These are phyloP conservation scores for Zosterops japonicus DNA, from an alignment of 2,113 vertebrate genomes.

Conservation along the genomic window DNA sequence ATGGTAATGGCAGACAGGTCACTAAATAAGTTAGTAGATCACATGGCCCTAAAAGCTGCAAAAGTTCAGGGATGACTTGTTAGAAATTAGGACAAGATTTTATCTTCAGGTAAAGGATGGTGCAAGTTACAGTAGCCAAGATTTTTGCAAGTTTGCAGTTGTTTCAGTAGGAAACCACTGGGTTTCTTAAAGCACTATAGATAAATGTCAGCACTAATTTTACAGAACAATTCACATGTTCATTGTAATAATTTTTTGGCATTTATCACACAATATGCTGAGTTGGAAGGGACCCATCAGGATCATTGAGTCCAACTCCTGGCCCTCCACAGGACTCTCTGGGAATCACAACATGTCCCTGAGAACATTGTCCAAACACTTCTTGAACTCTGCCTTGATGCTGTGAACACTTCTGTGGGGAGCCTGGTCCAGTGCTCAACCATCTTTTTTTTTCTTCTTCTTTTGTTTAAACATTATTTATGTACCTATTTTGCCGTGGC, in stretches of 20 bases:
- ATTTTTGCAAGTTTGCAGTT: not conserved
- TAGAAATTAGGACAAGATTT: not conserved
- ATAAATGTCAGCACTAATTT: not conserved
- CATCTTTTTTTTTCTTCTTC: too few species aligned
- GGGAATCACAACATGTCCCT: too few species aligned
- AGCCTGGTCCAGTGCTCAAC: not conserved
- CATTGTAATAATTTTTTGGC: not conserved
- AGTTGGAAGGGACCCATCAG: not conserved
- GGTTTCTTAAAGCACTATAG: not conserved
- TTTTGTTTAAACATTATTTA: not conserved
- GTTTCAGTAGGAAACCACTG: not conserved
- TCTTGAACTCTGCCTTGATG: not conserved
- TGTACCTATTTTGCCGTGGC: not conserved
- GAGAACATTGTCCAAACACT: not conserved
- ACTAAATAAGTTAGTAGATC: not conserved
- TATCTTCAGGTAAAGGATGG: not conserved
- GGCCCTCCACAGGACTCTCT: not conserved
- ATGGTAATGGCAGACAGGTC: not conserved
- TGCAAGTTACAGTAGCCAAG: not conserved
- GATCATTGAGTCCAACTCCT: not conserved
- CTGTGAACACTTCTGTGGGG: not conserved
- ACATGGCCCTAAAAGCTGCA: not conserved
- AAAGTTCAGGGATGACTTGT: not conserved
- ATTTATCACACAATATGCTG: not conserved
- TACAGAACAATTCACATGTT: accelerated